Conservation (phyloP, 2,797 vertebrate species). For the Mormyrus proboscirostris region DNA sequence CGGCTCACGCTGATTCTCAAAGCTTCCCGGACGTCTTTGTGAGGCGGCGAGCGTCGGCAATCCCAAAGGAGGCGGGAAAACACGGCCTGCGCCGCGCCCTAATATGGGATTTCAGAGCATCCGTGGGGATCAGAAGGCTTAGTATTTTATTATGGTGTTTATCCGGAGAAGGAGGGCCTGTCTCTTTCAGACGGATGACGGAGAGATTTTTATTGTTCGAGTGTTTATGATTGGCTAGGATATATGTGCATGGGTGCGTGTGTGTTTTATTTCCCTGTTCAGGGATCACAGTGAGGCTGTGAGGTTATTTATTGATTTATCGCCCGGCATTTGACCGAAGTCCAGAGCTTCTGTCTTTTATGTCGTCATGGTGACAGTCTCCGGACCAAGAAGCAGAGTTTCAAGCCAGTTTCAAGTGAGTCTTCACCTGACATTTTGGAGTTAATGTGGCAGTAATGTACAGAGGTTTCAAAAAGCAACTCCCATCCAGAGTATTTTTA, state of each 20-base stretch:
- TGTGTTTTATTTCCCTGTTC: background rate
- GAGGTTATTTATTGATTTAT: background rate
- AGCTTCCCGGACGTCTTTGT: background rate
- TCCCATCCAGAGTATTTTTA: background rate
- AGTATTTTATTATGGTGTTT: constrained; percentile 11
- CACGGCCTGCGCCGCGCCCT: background rate
- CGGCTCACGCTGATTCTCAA: background rate
- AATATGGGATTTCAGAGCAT: background rate
- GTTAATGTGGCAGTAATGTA: background rate
- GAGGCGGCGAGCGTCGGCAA: background rate
- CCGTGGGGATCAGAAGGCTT: background rate
- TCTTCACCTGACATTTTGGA: background rate
- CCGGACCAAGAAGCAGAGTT: background rate
- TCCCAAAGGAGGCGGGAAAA: background rate
- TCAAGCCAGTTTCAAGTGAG: background rate
- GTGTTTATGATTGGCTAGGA: background rate
- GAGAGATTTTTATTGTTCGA: background rate
- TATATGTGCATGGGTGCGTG: background rate
- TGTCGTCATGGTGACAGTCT: background rate
- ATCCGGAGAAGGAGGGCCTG: background rate
- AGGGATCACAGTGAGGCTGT: background rate
- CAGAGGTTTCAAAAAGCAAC: background rate
- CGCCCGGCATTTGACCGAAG: background rate
- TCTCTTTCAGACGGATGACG: constrained; percentile 1
- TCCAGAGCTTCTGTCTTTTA: background rate